Percentiles rank a stretch among this genome's conserved stretches.
These are phyloP conservation scores for Bostrychus sinensis DNA, from an alignment of 2,113 vertebrate genomes.

Conservation along the genomic window DNA sequence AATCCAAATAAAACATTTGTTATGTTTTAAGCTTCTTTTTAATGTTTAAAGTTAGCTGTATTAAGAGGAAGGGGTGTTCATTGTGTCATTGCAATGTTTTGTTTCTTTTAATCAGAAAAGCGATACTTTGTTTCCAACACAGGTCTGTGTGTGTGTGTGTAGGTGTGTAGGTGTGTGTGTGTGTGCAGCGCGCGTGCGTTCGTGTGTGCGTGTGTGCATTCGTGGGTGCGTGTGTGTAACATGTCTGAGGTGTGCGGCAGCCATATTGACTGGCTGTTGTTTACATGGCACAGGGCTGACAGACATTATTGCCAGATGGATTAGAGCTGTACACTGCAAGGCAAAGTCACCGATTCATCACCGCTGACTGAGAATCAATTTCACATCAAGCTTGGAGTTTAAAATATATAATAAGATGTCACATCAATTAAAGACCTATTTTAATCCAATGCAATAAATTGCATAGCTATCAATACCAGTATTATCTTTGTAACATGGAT, in stretches of 20 bases:
- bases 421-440: background rate
- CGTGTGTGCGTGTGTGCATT: too few relatives aligned
- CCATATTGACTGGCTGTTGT: conserved; percentile 52
- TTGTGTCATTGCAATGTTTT: too few relatives aligned
- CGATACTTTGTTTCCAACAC: too few relatives aligned
- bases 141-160: too few relatives aligned
- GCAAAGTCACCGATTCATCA: conserved; percentile 17
- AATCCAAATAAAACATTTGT: too few relatives aligned
- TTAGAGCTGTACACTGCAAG: conserved; percentile 20
- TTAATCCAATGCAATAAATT: background rate
- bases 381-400: background rate
- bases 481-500: background rate
- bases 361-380: conserved; percentile 7
- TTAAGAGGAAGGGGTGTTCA: too few relatives aligned
- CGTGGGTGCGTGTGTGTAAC: too few relatives aligned
- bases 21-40: too few relatives aligned
- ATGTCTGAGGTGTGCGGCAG: conserved; percentile 13
- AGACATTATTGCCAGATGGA: conserved; percentile 33
- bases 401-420: background rate
- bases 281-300: conserved; percentile 36
- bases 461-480: background rate
- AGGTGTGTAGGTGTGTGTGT: too few relatives aligned
- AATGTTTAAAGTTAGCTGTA: too few relatives aligned
- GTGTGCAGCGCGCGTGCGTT: too few relatives aligned
- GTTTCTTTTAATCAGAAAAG: too few relatives aligned